A percentile compares a stretch with the other conserved stretches of the same genome.
Conservation (phyloP, 1,140 invertebrate genomes). For the Medauroidea extradentata region DNA sequence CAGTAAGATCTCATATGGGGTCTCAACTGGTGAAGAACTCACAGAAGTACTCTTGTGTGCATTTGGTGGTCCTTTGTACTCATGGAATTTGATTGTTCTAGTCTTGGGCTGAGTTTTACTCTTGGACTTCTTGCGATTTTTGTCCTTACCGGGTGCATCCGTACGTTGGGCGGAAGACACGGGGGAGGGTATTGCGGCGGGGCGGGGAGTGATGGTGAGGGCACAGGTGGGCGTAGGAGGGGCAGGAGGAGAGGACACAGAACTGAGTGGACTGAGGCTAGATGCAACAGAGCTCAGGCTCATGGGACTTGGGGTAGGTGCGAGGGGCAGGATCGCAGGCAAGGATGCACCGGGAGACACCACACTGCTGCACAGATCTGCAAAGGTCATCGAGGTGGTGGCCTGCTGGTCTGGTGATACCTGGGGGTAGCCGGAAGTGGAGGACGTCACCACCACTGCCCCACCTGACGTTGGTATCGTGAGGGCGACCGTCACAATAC, state of each 20-base stretch:
- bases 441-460: slow-evolving; percentile 50
- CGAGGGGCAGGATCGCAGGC: slow-evolving; percentile 31
- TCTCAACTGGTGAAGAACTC: slow-evolving; percentile 57
- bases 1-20: slow-evolving; percentile 85
- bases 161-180: slow-evolving; percentile 44
- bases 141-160: slow-evolving; percentile 71
- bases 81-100: slow-evolving; percentile 94
- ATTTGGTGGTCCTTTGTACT: slow-evolving; percentile 95
- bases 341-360: slow-evolving; percentile 33
- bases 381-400: slow-evolving; percentile 47
- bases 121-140: slow-evolving; percentile 84
- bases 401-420: slow-evolving; percentile 36
- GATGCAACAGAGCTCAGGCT: slow-evolving; percentile 58
- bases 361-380: slow-evolving; percentile 57
- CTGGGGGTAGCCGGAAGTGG: slow-evolving; percentile 46
- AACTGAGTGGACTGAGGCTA: slow-evolving; percentile 66
- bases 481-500: slow-evolving; percentile 59
- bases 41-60: slow-evolving; percentile 62
- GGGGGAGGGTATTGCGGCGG: slow-evolving; percentile 48
- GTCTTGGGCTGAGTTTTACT: slow-evolving; percentile 77
- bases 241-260: slow-evolving; percentile 46
- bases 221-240: slow-evolving; percentile 28
- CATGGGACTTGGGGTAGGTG: slow-evolving; percentile 54
- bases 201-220: slow-evolving; percentile 47
- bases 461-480: slow-evolving; percentile 54